These are phyloP conservation scores for Lutraria rhynchaena DNA, from an alignment of 1,140 invertebrate species.

Conservation along the genomic window DNA sequence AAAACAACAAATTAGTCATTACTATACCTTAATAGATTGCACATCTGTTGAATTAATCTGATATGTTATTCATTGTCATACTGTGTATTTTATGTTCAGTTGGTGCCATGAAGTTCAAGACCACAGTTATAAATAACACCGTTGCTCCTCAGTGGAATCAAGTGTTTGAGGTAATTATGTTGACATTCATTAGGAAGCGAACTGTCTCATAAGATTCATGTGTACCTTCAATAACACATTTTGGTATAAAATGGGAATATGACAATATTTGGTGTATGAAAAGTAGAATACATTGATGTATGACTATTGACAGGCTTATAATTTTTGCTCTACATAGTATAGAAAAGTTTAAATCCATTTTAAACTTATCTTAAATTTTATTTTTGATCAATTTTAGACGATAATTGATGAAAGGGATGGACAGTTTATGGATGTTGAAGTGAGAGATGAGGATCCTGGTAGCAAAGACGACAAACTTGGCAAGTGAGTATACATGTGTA, in stretches of 20 bases:
- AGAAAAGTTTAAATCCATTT: too few relatives aligned
- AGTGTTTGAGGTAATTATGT: slow-evolving; percentile 80
- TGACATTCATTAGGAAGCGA: too few relatives aligned
- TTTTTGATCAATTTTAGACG: slow-evolving; percentile 75
- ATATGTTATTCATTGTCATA: neutral
- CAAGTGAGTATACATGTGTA: slow-evolving; percentile 78
- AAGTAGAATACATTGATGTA: too few relatives aligned
- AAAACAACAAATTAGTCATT: neutral
- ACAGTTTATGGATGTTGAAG: slow-evolving; percentile 89
- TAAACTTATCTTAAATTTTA: too few relatives aligned
- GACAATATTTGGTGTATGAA: too few relatives aligned
- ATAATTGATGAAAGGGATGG: slow-evolving; percentile 85
- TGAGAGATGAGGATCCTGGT: slow-evolving; percentile 92
- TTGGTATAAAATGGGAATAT: too few relatives aligned
- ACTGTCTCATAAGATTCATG: too few relatives aligned
- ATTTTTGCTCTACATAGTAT: neutral
- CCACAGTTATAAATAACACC: slow-evolving; percentile 94
- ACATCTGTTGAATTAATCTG: neutral
- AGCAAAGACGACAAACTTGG: slow-evolving; percentile 87
- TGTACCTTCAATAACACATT: too few relatives aligned
- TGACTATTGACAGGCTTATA: too few relatives aligned
- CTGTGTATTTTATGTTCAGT: slow-evolving; percentile 85
- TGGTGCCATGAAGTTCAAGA: slow-evolving; percentile 94
- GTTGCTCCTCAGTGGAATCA: slow-evolving; percentile 94
- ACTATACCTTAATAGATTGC: neutral